phyloP scores from a whole-genome alignment of 64 coral and sea anemone species.

The Acropora tenuis region DNA sequence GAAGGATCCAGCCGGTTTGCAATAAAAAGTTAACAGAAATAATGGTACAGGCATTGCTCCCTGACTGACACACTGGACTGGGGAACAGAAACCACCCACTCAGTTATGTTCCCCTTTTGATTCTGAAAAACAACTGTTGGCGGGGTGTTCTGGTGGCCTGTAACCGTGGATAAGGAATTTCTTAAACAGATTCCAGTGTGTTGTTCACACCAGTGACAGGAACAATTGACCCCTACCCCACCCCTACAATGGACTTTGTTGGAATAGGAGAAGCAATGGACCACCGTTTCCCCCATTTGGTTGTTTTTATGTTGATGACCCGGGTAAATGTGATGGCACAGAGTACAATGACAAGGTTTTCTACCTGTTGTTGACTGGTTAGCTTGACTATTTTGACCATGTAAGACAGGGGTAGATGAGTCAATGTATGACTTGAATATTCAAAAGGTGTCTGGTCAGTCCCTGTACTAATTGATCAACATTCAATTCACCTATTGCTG shows the following conservation, averaged over 20 bases:
- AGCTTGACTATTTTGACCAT: neutral
- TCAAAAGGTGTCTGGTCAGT: constrained; percentile 20
- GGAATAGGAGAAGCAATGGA: neutral
- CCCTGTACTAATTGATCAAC: constrained; percentile 32
- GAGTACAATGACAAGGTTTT: neutral
- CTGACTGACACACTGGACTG: constrained; percentile 6
- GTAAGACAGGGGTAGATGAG: neutral
- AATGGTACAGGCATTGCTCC: constrained; percentile 14
- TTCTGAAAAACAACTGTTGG: neutral
- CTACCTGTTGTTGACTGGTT: neutral
- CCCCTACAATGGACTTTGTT: neutral
- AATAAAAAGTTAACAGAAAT: constrained; percentile 22
- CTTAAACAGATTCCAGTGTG: neutral
- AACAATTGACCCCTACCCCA: neutral
- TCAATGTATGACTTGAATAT: constrained; percentile 4
- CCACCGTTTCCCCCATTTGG: neutral
- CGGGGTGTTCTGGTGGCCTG: neutral
- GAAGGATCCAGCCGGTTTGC: constrained; percentile 11
- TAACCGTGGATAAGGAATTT: neutral
- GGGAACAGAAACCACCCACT: neutral
- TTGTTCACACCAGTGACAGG: constrained; percentile 6
- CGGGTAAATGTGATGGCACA: neutral
- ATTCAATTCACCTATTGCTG: constrained; percentile 11
- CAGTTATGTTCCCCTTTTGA: neutral
- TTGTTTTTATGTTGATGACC: neutral